Evolutionary conservation across 1,140 invertebrate genomes (phyloP).

Genomic region (Pachypeltis micranthus): DNA sequence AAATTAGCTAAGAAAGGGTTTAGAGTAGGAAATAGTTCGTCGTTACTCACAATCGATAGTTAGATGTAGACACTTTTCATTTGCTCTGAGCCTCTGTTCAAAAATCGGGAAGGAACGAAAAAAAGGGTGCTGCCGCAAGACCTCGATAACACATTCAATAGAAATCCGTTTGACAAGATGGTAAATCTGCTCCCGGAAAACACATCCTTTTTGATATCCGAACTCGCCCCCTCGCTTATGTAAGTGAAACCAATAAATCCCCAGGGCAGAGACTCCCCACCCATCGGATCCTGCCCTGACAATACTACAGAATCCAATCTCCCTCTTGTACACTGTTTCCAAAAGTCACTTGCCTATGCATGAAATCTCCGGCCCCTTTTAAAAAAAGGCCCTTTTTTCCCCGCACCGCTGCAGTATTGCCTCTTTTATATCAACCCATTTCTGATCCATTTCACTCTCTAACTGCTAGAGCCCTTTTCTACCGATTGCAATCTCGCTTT

Average conservation of each 20-base stretch:
- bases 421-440: constrained; percentile 2
- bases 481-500: neutral
- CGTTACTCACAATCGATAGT: too few relatives aligned
- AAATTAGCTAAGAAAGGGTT: too few relatives aligned
- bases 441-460: constrained; percentile 9
- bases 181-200: neutral
- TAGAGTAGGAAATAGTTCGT: too few relatives aligned
- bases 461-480: neutral
- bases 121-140: too few relatives aligned
- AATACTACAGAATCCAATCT: neutral
- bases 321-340: constrained; percentile 2
- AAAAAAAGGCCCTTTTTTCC: neutral
- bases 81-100: too few relatives aligned
- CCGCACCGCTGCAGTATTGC: neutral
- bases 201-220: constrained; percentile 2
- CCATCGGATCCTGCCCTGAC: neutral
- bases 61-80: too few relatives aligned
- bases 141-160: neutral
- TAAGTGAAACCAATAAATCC: constrained; percentile 6
- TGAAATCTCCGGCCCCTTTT: neutral
- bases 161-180: constrained; percentile 9
- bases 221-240: neutral
- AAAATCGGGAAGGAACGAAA: too few relatives aligned
- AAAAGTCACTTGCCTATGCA: constrained; percentile 8
- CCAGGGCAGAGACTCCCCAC: neutral